A percentile compares a stretch with the other conserved stretches of the same genome.
These are phyloP conservation scores for Drosophila neonasuta DNA, from an alignment of 2,888 invertebrate genomes.

Conservation along the genomic window DNA sequence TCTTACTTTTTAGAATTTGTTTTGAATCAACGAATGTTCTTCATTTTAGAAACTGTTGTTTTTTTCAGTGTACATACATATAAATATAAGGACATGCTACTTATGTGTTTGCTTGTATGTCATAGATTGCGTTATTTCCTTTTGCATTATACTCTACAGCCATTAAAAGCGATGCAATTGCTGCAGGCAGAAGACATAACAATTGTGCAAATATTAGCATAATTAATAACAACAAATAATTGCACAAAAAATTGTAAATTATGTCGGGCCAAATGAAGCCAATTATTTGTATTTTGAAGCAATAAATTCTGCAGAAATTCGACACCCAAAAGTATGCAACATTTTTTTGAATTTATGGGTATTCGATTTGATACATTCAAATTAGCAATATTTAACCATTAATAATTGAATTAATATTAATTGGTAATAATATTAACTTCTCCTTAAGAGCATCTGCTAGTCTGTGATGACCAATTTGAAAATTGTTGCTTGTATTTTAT, in stretches of 20 bases:
- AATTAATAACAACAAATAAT: neutral
- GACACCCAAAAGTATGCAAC: neutral
- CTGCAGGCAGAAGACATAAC: too few relatives aligned
- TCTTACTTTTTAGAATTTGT: too few relatives aligned
- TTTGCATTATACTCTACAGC: slow-evolving; percentile 23
- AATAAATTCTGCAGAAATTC: neutral
- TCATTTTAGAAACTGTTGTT: too few relatives aligned
- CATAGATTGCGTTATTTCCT: slow-evolving; percentile 16
- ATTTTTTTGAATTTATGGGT: neutral
- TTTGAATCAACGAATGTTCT: too few relatives aligned
- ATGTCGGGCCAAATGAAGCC: neutral
- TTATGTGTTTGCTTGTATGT: slow-evolving; percentile 25
- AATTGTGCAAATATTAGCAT: neutral
- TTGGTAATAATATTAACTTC: neutral
- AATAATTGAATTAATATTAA: neutral
- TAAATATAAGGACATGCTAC: slow-evolving; percentile 14
- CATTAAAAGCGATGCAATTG: slow-evolving; percentile 14
- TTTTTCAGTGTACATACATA: neutral
- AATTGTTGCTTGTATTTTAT: slow-evolving; percentile 43
- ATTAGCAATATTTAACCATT: neutral
- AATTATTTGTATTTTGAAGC: neutral
- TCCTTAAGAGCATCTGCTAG: slow-evolving; percentile 5
- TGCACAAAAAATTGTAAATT: neutral
- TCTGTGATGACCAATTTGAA: fast-evolving
- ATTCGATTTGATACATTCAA: too few relatives aligned